Base-by-base conservation (phyloP, 2,797 vertebrate genomes). In the Euthynnus affinis region DNA sequence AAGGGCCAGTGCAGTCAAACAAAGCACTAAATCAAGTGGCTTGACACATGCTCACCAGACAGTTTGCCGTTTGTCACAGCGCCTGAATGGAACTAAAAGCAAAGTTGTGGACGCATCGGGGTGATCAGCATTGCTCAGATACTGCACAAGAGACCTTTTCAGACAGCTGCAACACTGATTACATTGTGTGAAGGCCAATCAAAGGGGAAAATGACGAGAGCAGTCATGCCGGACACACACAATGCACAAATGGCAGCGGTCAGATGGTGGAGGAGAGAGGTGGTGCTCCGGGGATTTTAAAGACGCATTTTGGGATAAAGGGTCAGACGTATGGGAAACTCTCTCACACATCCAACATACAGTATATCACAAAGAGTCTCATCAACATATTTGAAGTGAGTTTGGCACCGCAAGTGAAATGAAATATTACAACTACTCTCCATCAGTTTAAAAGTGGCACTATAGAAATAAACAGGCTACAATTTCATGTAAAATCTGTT, bases 121-220 rank as follows among this genome's bases (percentile, higher is more conserved):
- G 88, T 81, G 91, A 93, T 91, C 86, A 82, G 90, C 94, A 94
- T 94, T 88, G 91, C 93, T 93, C 91, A 89, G 88, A 92, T 88
- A 48, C 87, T 79, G 83, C 88, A 95, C 94, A 95, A 95, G 90
- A 90, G 92, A 91, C 90, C 94, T 95, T 95, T 96, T 95, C 91
- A 95, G 91, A 89, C 89, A 71, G 74, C 92, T 85, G 89, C 92
- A 95, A 96, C 95, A 95, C 94, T 94, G 94, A 94, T 91, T 79
- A 92, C 94, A 95, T 95, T 96, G 95, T 95, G 93, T 59, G 92
- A 88, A 85, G 89, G 74, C 90, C 94, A 95, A 94, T 95, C 95
- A 95, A 95, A 95, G 93, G 92, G 82, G 88, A 94, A 94, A 92
- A 94, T 94, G 95, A 95, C 93, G 89, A 92, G 92, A 93, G 94